Evolutionary conservation across 2,113 vertebrate genomes (phyloP).

Genomic region (Calcarius ornatus): DNA sequence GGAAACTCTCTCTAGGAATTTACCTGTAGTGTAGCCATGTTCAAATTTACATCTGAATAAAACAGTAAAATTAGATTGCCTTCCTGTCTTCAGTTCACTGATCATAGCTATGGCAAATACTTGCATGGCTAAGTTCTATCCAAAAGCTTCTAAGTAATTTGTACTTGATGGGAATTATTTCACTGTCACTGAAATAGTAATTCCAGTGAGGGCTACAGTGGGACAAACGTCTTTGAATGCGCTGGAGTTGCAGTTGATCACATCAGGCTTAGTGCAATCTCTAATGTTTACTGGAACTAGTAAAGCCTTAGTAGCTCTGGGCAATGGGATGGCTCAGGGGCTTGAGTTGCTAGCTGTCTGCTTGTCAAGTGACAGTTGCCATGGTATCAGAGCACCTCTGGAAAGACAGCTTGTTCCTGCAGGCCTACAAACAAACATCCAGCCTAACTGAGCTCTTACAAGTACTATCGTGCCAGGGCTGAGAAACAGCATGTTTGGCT

Average conservation of each 20-base stretch:
- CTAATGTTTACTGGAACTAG: background rate
- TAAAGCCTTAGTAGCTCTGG: background rate
- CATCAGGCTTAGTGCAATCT: background rate
- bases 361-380: conserved; percentile 10
- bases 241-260: background rate
- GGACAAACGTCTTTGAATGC: background rate
- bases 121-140: background rate
- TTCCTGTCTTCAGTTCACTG: background rate
- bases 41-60: conserved; percentile 3
- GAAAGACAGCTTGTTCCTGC: background rate
- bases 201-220: background rate
- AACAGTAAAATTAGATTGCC: background rate
- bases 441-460: background rate
- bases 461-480: background rate
- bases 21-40: background rate
- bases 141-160: background rate
- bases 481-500: background rate
- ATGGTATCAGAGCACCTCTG: conserved; percentile 11
- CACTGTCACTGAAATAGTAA: background rate
- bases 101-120: background rate
- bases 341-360: background rate
- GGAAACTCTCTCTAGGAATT: background rate
- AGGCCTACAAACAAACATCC: background rate
- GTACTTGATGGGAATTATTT: background rate
- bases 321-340: background rate